Percentiles rank a stretch among this genome's conserved stretches.
phyloP scores from a whole-genome alignment of 2,797 vertebrate species.

The Poecilia wingei region DNA sequence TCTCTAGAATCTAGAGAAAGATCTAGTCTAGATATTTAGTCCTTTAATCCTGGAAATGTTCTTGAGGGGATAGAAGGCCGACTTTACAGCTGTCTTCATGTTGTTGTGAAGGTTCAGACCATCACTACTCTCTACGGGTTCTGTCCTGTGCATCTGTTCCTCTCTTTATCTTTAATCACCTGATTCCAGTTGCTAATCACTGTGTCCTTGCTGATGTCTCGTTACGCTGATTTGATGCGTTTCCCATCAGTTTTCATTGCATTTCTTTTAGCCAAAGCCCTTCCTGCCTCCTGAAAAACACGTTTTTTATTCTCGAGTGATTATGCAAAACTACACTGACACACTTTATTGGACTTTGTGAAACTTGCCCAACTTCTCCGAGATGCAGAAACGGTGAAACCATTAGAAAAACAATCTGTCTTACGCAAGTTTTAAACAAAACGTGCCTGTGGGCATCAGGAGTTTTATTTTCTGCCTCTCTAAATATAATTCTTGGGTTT shows the following conservation, averaged over 20 bases:
- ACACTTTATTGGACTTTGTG: conserved; percentile 4
- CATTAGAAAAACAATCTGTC: conserved; percentile 2
- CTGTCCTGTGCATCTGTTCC: background rate
- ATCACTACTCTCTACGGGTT: too few relatives aligned
- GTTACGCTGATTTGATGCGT: conserved; percentile 39
- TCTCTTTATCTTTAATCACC: background rate
- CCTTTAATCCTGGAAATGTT: too few relatives aligned
- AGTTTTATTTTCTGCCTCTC: conserved; percentile 7
- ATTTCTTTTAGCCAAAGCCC: conserved; percentile 7
- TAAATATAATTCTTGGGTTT: conserved; percentile 12
- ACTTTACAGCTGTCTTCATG: too few relatives aligned
- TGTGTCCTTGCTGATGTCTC: conserved; percentile 38
- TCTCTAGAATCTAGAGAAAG: too few relatives aligned
- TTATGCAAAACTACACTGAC: conserved; percentile 6
- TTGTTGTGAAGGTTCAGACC: too few relatives aligned
- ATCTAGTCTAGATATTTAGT: too few relatives aligned
- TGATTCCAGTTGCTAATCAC: conserved; percentile 28
- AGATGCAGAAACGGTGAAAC: background rate
- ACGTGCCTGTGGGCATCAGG: background rate
- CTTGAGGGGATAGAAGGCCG: too few relatives aligned
- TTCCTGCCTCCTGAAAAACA: conserved; percentile 6
- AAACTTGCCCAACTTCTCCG: background rate
- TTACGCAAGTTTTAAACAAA: background rate
- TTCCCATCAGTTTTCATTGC: conserved; percentile 24
- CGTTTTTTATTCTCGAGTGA: background rate